Base-by-base conservation (phyloP, 2,888 invertebrate genomes). In the Erebia ligea region DNA sequence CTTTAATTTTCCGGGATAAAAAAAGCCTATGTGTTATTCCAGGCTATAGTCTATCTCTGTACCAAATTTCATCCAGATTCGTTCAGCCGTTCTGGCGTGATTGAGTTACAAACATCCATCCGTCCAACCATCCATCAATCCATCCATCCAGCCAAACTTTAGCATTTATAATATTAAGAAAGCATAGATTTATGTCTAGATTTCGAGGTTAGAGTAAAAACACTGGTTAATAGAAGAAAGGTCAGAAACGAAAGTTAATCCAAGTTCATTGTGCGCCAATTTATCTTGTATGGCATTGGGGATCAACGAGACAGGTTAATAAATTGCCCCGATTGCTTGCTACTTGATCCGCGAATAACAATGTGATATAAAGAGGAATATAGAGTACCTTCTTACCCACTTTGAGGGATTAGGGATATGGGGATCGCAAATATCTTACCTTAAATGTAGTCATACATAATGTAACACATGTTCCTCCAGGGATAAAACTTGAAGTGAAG, bases 261-360 rank as follows among this genome's bases (percentile, higher is more conserved):
- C 40, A n/a, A 64, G 48, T 48, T 48, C 64, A 17, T 34, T 21
- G 57, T 45, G 19, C 45, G 58, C 50, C 67, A 34, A 67, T 67
- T 34, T 48, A 67, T 67, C 34, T 59, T 58, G 25, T 67, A 50
- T 50, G 48, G 58, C 48, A 67, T 58, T 11, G 42, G 64, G 63
- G 69, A 59, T 68, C 58, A 45, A 59, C 54, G 45, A 68, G 68
- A 58, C 65, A 64, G 69, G 63, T 50, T 63, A 69, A 64, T 69
- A 63, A 64, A 67, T 67, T 67, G 67, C 67, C 21, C 50, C 58
- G 58, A 67, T 67, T 67, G 71, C 59, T 56, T 25, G 64, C 40
- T 56, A 54, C 68, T 71, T 71, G 59, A 71, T 68, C 64, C 65
- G 50, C 59, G 67, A 68, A 61, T 71, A 71, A 65, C 56, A 67